Evolutionary conservation across 2,888 invertebrate genomes (phyloP).

Genomic region (Cheilosia pagana): DNA sequence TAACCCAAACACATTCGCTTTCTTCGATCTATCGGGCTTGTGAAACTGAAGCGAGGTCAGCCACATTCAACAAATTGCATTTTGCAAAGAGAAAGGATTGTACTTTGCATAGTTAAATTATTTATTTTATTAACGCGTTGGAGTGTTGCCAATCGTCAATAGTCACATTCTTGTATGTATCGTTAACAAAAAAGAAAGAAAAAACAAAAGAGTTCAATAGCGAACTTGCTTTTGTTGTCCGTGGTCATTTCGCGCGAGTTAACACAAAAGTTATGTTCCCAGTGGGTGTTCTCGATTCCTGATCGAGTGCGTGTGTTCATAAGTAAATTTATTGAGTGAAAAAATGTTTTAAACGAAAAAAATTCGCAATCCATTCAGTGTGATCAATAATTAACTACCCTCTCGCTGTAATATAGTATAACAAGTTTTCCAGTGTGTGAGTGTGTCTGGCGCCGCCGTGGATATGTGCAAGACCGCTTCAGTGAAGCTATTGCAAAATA

Average conservation of each 20-base stretch:
- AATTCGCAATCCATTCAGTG: slow-evolving; percentile 30
- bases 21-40: slow-evolving; percentile 65
- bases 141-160: slow-evolving; percentile 37
- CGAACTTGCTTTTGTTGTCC: slow-evolving; percentile 67
- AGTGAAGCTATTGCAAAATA: slow-evolving; percentile 48
- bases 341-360: slow-evolving; percentile 49
- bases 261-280: slow-evolving; percentile 7
- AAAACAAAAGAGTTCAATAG: slow-evolving; percentile 67
- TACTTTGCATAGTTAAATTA: slow-evolving; percentile 54
- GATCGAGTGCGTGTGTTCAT: slow-evolving; percentile 29
- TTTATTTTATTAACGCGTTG: slow-evolving; percentile 54
- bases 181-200: no score
- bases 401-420: slow-evolving; percentile 3
- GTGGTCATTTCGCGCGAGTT: slow-evolving; percentile 53
- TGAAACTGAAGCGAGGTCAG: slow-evolving; percentile 75
- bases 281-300: slow-evolving; percentile 52
- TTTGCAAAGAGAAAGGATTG: slow-evolving; percentile 72
- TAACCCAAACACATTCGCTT: slow-evolving; percentile 67
- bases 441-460: slow-evolving; percentile 22
- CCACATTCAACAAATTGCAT: slow-evolving; percentile 62
- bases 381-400: slow-evolving; percentile 49
- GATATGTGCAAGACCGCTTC: slow-evolving; percentile 59
- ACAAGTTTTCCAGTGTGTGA: slow-evolving; percentile 17
- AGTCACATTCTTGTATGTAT: slow-evolving; percentile 37
- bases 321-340: slow-evolving; percentile 40